Percentiles rank a stretch among this genome's conserved stretches.
Conservation (phyloP, 2,113 vertebrate genomes). For the Eretmochelys imbricata region DNA sequence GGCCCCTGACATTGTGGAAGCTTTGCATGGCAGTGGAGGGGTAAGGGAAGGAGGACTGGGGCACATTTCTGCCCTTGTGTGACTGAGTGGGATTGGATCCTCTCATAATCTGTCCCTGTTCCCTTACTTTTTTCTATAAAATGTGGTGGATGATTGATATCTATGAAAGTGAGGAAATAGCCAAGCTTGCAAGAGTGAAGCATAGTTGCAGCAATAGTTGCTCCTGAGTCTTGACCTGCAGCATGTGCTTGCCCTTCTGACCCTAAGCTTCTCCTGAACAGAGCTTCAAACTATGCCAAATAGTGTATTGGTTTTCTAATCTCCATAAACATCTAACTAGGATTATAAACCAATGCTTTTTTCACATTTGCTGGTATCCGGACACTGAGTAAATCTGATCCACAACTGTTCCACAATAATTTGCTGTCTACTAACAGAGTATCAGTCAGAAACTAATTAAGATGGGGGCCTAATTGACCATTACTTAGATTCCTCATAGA, state of each 20-base stretch:
- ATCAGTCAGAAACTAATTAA: slow-evolving; percentile 43
- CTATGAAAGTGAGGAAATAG: background rate
- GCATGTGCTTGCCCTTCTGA: background rate
- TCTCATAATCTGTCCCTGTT: background rate
- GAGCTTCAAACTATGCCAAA: background rate
- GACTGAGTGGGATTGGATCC: fast-evolving
- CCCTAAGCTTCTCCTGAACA: background rate
- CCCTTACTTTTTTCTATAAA: background rate
- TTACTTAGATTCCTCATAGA: background rate
- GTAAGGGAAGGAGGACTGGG: background rate
- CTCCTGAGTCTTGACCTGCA: background rate
- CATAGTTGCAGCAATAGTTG: background rate
- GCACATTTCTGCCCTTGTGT: background rate
- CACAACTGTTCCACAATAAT: slow-evolving; percentile 9
- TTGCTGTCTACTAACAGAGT: slow-evolving; percentile 44
- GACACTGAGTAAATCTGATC: background rate
- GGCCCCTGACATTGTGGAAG: background rate
- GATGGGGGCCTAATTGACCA: background rate
- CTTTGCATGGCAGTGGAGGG: background rate
- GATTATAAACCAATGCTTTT: background rate
- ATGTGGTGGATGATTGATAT: background rate
- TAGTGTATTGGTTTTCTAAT: background rate
- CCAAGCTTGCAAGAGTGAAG: background rate
- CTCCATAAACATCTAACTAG: background rate
- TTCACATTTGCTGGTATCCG: slow-evolving; percentile 25